Base-by-base conservation (phyloP, 2,888 invertebrate species). In the Therioaphis trifolii region DNA sequence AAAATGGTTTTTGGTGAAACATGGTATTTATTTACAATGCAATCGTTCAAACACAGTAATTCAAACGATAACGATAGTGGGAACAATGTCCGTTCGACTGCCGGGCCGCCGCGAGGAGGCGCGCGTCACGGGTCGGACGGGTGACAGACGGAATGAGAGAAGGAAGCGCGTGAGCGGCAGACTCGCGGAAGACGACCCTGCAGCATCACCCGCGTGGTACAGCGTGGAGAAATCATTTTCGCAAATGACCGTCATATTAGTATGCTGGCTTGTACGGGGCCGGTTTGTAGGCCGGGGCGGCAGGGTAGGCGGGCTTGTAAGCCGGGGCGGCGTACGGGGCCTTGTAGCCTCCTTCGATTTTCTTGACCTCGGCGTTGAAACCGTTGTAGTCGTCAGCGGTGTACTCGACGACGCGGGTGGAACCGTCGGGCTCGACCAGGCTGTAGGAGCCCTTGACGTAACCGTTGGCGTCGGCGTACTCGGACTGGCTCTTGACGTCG, bases 351-450 rank as follows among this genome's bases (percentile, higher is more conserved):
- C 80, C 79, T 0, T 75, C 84, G 79, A 80, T 80, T 14, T 84
- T 84, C 80, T 80, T 84, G 18, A 84, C 84, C n/a, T 80, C 84
- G 74, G 84, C 84, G 84, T 82, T 84, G 84, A 84, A 84, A 82
- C 84, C 84, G 84, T 76, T 84, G 80, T 82, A 74, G 24, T 79
- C 84, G 46, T 84, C 84, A 46, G 78, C 84, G 74, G 80, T 80
- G 84, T 84, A 84, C 14, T 84, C 84, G 61, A 84, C 84, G 29
- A 84, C 80, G 72, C 84, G 79, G 55, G 72, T 82, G 58, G 84
- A 80, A 74, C 84, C 84, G 82, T 82, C 82, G 52, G 82, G 63
- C 40, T 82, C 82, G 24, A 82, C 52, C 40, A 82, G 72, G 72
- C 82, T 82, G 82, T 82, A 82, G 0, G 82, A 18, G 21, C 85